These are phyloP conservation scores for Drosophila lacertosa DNA, from an alignment of 1,140 invertebrate species.

Conservation along the genomic window DNA sequence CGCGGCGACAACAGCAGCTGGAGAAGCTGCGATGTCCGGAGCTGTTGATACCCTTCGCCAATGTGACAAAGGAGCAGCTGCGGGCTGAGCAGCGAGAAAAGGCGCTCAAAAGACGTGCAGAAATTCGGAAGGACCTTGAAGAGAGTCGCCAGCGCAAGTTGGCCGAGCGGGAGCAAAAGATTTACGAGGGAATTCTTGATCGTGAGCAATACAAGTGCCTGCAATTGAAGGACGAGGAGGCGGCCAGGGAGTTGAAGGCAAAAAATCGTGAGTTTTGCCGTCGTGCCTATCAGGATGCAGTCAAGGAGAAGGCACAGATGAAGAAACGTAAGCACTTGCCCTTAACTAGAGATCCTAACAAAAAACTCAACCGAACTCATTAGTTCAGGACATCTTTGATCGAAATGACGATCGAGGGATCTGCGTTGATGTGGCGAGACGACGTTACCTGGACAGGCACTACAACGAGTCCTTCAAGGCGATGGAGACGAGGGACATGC, in stretches of 20 bases:
- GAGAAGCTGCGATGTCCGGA: too few relatives aligned
- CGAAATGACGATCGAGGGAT: conserved; percentile 50
- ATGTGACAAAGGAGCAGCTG: too few relatives aligned
- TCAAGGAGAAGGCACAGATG: conserved; percentile 47
- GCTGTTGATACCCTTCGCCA: too few relatives aligned
- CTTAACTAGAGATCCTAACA: not conserved
- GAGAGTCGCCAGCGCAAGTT: not conserved
- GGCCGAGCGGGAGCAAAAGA: conserved; percentile 1
- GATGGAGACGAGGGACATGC: too few relatives aligned
- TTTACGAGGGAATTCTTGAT: conserved; percentile 35
- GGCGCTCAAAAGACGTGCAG: not conserved
- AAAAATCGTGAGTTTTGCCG: conserved; percentile 41
- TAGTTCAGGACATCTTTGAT: conserved; percentile 48
- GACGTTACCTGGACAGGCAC: conserved; percentile 44
- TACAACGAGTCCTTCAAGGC: conserved; percentile 34
- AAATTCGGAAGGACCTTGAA: conserved; percentile 20
- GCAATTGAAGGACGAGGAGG: conserved; percentile 45
- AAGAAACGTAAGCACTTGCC: conserved; percentile 35
- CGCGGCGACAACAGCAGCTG: too few relatives aligned
- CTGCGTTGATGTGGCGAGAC: conserved; percentile 54
- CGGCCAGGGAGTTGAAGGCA: conserved; percentile 13
- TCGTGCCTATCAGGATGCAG: conserved; percentile 45
- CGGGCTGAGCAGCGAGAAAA: conserved; percentile 4
- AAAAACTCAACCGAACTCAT: too few relatives aligned
- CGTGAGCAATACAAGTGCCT: conserved; percentile 61